Percentiles rank a stretch among this genome's conserved stretches.
Conservation (phyloP, 2,113 vertebrate species). For the Tinamus guttatus region DNA sequence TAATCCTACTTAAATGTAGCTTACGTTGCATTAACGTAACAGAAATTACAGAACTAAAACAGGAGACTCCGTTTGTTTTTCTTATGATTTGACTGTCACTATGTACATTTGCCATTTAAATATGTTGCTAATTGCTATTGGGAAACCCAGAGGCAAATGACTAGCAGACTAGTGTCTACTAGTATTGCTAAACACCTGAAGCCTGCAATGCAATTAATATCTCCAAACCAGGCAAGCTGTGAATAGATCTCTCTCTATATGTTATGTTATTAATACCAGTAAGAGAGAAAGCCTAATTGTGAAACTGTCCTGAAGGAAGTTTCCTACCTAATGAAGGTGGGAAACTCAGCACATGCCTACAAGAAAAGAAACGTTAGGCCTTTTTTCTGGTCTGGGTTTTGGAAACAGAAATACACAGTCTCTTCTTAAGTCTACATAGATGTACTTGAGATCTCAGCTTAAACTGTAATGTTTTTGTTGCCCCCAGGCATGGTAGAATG, state of each 20-base stretch:
- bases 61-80: background rate
- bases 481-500: background rate
- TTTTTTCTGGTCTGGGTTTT: background rate
- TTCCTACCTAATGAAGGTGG: background rate
- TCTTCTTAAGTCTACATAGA: background rate
- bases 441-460: background rate
- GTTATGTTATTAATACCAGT: background rate
- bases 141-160: background rate
- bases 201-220: background rate
- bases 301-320: background rate
- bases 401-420: background rate
- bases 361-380: background rate
- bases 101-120: background rate
- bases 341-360: background rate
- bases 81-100: background rate
- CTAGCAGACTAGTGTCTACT: background rate
- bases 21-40: background rate
- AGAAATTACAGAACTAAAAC: too few species aligned
- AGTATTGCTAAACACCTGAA: background rate
- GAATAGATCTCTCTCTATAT: background rate
- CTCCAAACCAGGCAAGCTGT: background rate
- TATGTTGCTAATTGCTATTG: background rate
- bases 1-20: background rate
- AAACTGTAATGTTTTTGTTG: background rate
- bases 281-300: background rate